These are phyloP conservation scores for Listronotus bonariensis DNA, from an alignment of 1,140 invertebrate species.

Conservation along the genomic window DNA sequence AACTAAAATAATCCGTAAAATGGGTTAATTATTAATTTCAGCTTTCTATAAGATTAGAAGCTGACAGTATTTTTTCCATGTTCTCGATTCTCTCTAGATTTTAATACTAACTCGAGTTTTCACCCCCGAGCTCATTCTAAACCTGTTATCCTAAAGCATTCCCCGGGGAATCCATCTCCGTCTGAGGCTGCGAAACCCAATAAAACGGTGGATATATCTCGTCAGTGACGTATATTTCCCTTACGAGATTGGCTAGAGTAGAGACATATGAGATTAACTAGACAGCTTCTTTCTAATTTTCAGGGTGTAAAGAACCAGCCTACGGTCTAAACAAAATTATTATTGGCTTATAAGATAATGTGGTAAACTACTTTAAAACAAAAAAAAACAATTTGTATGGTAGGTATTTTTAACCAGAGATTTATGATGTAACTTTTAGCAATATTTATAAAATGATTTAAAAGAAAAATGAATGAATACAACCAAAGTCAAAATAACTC, in stretches of 20 bases:
- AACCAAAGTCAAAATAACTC: too few species aligned
- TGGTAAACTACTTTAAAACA: too few species aligned
- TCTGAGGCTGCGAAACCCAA: slow-evolving; percentile 34
- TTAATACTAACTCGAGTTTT: slow-evolving; percentile 35
- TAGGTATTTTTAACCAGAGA: too few species aligned
- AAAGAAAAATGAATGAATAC: too few species aligned
- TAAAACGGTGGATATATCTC: slow-evolving; percentile 36
- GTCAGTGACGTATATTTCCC: slow-evolving; percentile 29
- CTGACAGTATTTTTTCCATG: slow-evolving; percentile 13
- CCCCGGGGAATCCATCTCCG: slow-evolving; percentile 23
- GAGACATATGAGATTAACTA: neutral
- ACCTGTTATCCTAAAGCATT: slow-evolving; percentile 39
- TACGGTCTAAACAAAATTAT: too few species aligned
- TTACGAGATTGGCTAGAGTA: slow-evolving; percentile 9
- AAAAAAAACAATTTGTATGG: too few species aligned
- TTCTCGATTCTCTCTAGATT: slow-evolving; percentile 30
- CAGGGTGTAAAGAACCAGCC: too few species aligned
- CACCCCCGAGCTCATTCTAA: slow-evolving; percentile 36
- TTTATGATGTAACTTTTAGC: too few species aligned
- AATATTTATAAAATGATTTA: too few species aligned
- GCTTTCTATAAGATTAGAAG: neutral
- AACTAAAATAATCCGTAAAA: too few species aligned
- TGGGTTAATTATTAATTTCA: neutral
- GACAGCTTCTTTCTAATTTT: neutral
- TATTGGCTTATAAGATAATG: too few species aligned